Conservation (phyloP, 2,888 invertebrate species). For the Caenorhabditis sp. region DNA sequence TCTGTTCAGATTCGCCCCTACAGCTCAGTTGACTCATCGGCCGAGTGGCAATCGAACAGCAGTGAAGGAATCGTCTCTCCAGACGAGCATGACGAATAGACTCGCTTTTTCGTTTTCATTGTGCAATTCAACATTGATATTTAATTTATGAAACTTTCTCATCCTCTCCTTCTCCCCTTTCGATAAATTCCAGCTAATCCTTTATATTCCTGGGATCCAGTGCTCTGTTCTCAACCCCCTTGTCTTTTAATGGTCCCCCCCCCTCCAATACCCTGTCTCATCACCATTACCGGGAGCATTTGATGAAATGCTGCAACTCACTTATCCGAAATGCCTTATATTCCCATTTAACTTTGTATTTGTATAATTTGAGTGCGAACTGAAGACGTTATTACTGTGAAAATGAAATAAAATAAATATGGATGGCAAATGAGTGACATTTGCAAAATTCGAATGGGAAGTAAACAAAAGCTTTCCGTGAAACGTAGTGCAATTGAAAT, state of each 20-base stretch:
- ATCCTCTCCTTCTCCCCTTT: background rate
- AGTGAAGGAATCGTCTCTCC: conserved; percentile 66
- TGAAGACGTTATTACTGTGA: background rate
- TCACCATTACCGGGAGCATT: conserved; percentile 41
- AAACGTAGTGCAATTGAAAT: no score
- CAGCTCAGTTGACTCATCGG: conserved; percentile 67
- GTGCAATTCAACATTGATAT: conserved; percentile 33
- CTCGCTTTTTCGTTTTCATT: conserved; percentile 1
- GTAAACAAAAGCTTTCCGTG: no score
- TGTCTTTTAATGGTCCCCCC: conserved; percentile 5
- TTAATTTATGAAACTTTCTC: conserved; percentile 11
- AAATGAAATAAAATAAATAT: background rate
- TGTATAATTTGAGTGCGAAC: conserved; percentile 41
- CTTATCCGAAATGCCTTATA: conserved; percentile 25
- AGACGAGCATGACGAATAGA: conserved; percentile 59
- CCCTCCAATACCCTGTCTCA: conserved; percentile 16
- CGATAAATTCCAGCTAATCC: no score
- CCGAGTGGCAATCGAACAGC: conserved; percentile 67
- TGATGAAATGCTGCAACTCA: conserved; percentile 39
- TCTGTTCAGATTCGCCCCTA: conserved; percentile 63
- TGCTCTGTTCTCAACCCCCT: no score
- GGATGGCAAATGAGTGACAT: no score
- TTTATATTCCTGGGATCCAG: no score
- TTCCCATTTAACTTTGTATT: conserved; percentile 31
- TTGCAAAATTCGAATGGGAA: no score